phyloP scores from a whole-genome alignment of 2,113 vertebrate species.

The Phyllostomus discolor region DNA sequence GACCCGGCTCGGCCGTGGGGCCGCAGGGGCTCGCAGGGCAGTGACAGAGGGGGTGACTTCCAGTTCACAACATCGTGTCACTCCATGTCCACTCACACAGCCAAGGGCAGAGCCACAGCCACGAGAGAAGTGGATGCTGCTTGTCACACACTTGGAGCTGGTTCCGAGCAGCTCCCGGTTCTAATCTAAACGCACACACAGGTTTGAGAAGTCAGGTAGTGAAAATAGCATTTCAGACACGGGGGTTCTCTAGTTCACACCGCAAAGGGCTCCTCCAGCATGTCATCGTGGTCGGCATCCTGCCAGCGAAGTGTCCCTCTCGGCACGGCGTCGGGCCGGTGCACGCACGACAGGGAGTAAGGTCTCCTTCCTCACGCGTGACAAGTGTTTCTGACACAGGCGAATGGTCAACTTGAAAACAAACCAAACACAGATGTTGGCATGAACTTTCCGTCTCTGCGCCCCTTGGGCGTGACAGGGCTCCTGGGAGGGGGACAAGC shows the following conservation, averaged over 20 bases:
- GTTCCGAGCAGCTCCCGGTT: constrained; percentile 49
- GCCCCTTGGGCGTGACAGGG: not conserved
- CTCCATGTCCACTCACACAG: constrained; percentile 44
- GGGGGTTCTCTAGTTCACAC: not conserved
- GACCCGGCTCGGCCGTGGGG: not conserved
- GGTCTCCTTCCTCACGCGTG: not conserved
- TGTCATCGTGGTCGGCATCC: constrained; percentile 24
- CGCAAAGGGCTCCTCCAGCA: not conserved
- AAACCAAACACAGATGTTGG: not conserved
- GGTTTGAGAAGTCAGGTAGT: constrained; percentile 31
- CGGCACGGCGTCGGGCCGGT: constrained; percentile 39
- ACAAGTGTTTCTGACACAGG: not conserved
- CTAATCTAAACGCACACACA: constrained; percentile 40
- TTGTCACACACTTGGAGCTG: not conserved
- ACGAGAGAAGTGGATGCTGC: not conserved
- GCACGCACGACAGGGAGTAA: constrained; percentile 23
- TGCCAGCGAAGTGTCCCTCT: constrained; percentile 39
- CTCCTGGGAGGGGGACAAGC: not conserved
- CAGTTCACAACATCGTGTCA: constrained; percentile 41
- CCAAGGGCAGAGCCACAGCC: constrained; percentile 57
- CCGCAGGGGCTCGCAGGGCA: not conserved
- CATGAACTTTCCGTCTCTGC: constrained; percentile 1
- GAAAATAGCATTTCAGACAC: not conserved
- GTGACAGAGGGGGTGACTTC: not conserved
- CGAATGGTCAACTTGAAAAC: constrained; percentile 26